A percentile compares a stretch with the other conserved stretches of the same genome.
These are phyloP conservation scores for Cabera pusaria DNA, from an alignment of 2,888 invertebrate species.

Conservation along the genomic window DNA sequence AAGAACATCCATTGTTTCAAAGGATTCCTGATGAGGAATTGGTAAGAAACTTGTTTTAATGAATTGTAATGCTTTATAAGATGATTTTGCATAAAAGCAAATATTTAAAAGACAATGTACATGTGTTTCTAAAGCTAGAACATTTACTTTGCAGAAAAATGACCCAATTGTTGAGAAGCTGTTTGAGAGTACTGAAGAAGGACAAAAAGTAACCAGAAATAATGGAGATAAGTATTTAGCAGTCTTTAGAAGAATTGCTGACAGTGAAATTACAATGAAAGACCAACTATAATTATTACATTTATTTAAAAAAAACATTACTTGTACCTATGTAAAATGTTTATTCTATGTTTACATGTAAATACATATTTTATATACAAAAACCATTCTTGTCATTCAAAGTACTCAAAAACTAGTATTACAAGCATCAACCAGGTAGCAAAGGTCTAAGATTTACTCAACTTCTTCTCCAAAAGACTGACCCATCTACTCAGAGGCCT, in stretches of 20 bases:
- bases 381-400: not conserved
- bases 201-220: constrained; percentile 98
- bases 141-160: constrained; percentile 86
- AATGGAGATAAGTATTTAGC: constrained; percentile 97
- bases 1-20: constrained; percentile 94
- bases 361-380: constrained; percentile 13
- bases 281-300: constrained; percentile 18
- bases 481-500: constrained; percentile 63
- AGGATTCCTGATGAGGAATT: constrained; percentile 88
- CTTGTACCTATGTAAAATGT: no score
- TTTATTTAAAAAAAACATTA: no score
- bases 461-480: constrained; percentile 64
- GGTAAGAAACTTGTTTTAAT: constrained; percentile 82
- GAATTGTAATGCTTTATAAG: no score
- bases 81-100: no score
- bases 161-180: constrained; percentile 96
- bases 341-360: constrained; percentile 14
- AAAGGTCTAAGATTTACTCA: no score
- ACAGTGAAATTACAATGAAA: constrained; percentile 32
- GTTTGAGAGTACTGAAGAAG: constrained; percentile 97
- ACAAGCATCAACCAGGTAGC: no score
- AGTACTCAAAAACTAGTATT: no score
- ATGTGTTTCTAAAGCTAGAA: no score
- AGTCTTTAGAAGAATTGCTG: constrained; percentile 88
- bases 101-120: no score